A percentile compares a stretch with the other conserved stretches of the same genome.
phyloP scores from a whole-genome alignment of 2,888 invertebrate genomes.

The Masnerella sp. region DNA sequence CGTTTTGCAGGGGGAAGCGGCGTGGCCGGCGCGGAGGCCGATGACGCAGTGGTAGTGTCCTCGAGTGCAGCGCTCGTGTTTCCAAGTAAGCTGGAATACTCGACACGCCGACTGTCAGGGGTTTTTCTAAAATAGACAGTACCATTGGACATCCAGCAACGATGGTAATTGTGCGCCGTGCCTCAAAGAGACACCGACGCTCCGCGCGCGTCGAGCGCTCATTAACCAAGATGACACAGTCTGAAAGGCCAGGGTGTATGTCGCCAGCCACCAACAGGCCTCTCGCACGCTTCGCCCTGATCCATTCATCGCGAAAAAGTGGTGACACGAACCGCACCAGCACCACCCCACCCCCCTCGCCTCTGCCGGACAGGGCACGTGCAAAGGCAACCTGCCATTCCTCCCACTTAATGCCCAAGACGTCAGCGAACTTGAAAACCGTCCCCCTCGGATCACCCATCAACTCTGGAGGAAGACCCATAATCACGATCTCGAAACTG shows the following conservation, averaged over 20 bases:
- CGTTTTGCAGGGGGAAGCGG: too few species aligned
- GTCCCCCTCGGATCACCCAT: neutral
- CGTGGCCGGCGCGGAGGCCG: too few species aligned
- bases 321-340: neutral
- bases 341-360: neutral
- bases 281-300: neutral
- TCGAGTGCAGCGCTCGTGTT: too few species aligned
- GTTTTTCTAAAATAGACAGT: neutral
- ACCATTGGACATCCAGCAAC: neutral
- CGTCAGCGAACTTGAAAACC: neutral
- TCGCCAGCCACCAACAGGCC: neutral
- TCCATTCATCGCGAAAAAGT: neutral
- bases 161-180: neutral
- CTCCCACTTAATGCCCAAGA: neutral
- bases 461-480: neutral
- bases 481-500: neutral
- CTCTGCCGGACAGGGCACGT: neutral
- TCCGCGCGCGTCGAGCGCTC: neutral
- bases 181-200: neutral
- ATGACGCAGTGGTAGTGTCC: too few species aligned
- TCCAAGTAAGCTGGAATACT: neutral
- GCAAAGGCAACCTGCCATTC: neutral
- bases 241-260: neutral
- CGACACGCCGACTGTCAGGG: neutral
- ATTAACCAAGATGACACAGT: neutral